Base-by-base conservation (phyloP, 2,797 vertebrate species). In the Periophthalmus magnuspinnatus region DNA sequence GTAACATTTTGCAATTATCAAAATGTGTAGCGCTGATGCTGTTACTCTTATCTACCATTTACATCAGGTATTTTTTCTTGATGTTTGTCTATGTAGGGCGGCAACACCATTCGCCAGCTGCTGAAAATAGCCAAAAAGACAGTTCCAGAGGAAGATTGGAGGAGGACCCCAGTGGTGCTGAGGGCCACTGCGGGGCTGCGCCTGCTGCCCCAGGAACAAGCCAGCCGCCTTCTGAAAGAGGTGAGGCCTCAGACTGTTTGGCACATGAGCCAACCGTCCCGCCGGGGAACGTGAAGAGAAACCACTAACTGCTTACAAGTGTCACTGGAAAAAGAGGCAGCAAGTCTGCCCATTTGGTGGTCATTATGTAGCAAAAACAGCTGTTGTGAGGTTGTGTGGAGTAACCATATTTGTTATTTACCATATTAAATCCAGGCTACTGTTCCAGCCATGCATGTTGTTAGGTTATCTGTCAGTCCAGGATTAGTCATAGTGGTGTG, bases 151-250 rank as follows among this genome's bases (percentile, higher is more conserved):
- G 93, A 93, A 1, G 94, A 96, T 16, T 99, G 98, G 98, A 92
- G 76, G 72, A 94, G 89, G 84, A 99, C 98, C 5, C 97, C 97
- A 0, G 95, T 99, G 79, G 94, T 99, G 74, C 90, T 99, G 83
- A 98, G 96, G 93, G 98, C 98, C 75, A 99, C 98, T 0, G 97
- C 97, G 2, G 98, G 98, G 67, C 93, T 99, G 58, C 94, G 97
- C 28, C 85, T 99, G 76, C 90, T 99, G 68, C 94, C 96, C 0
- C 92, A 93, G 60, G 93, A 95, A 67, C 96, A 97, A 86, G 96
- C 97, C 72, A 92, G 90, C 6, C 91, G 92, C 87, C 92, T 99
- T 80, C 93, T 99, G 72, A 86, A 91, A 36, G 94, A 98, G 96
- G 97, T 98, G 79, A 91, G 82, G 79, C 78, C 85, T 88, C 88